Evolutionary conservation across 2,888 invertebrate species (phyloP).

Genomic region (Junonia oenone): DNA sequence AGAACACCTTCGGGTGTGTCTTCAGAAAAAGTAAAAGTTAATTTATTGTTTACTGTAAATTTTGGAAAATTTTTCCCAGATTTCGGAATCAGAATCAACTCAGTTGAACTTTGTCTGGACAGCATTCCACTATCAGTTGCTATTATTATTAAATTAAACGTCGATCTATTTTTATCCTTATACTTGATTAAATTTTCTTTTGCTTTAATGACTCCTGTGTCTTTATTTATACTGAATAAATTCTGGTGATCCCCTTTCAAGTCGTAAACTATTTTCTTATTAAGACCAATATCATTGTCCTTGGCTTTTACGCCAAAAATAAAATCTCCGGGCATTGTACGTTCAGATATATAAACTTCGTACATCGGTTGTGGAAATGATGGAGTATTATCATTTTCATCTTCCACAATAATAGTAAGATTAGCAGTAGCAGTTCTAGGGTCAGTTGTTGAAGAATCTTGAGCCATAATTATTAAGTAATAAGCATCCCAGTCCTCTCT

Average conservation of each 20-base stretch:
- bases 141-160: constrained; percentile 85
- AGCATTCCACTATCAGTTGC: constrained; percentile 89
- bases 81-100: constrained; percentile 87
- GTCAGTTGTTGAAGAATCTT: constrained; percentile 92
- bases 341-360: constrained; percentile 90
- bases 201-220: constrained; percentile 93
- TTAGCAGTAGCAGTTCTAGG: constrained; percentile 91
- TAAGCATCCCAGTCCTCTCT: constrained; percentile 89
- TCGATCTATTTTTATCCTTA: constrained; percentile 73
- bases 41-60: constrained; percentile 84
- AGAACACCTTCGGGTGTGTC: constrained; percentile 87
- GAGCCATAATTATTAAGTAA: constrained; percentile 90
- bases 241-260: constrained; percentile 88
- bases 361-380: constrained; percentile 86
- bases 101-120: constrained; percentile 85
- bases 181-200: constrained; percentile 81
- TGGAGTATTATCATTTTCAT: constrained; percentile 93
- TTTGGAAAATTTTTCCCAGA: constrained; percentile 89
- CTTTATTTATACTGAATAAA: constrained; percentile 87
- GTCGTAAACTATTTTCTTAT: constrained; percentile 89
- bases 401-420: constrained; percentile 87
- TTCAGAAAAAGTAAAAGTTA: constrained; percentile 88
- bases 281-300: constrained; percentile 90
- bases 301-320: constrained; percentile 93
- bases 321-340: constrained; percentile 89